Conservation (phyloP, 2,113 vertebrate genomes). For the Hypocryptadius cinnamomeus region DNA sequence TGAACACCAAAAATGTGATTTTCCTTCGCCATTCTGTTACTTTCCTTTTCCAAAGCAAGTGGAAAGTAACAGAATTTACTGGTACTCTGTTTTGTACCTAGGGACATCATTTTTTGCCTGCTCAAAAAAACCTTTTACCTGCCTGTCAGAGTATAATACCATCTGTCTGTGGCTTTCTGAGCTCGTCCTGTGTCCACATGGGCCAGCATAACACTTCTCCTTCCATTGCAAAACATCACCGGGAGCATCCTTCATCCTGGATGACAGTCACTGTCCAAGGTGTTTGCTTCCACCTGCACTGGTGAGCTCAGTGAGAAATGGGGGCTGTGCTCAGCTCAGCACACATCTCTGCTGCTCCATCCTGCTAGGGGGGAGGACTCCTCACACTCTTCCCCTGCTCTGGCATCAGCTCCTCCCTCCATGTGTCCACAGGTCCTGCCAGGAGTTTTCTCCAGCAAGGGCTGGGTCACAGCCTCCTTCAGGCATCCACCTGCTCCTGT, state of each 20-base stretch:
- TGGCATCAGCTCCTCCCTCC: background rate
- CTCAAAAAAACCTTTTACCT: background rate
- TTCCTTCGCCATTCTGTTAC: background rate
- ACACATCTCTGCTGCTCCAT: background rate
- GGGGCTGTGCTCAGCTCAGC: background rate
- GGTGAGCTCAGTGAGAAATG: background rate
- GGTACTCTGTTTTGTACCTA: background rate
- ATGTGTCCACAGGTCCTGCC: background rate
- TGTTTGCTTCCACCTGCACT: background rate
- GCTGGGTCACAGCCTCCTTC: background rate
- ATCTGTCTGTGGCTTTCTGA: background rate
- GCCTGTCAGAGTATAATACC: background rate
- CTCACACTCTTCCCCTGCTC: background rate
- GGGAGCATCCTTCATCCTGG: background rate
- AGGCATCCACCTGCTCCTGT: background rate
- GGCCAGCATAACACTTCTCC: background rate
- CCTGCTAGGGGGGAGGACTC: background rate
- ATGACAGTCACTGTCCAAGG: background rate
- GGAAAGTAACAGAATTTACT: too few species aligned
- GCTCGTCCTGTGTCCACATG: accelerated
- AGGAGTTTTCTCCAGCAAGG: background rate
- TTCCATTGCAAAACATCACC: background rate
- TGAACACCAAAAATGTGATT: background rate
- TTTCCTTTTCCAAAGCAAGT: background rate
- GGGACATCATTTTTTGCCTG: background rate